A percentile compares a stretch with the other conserved stretches of the same genome.
phyloP scores from a whole-genome alignment of 2,797 vertebrate species.

The Ptychobarbus kaznakovi region DNA sequence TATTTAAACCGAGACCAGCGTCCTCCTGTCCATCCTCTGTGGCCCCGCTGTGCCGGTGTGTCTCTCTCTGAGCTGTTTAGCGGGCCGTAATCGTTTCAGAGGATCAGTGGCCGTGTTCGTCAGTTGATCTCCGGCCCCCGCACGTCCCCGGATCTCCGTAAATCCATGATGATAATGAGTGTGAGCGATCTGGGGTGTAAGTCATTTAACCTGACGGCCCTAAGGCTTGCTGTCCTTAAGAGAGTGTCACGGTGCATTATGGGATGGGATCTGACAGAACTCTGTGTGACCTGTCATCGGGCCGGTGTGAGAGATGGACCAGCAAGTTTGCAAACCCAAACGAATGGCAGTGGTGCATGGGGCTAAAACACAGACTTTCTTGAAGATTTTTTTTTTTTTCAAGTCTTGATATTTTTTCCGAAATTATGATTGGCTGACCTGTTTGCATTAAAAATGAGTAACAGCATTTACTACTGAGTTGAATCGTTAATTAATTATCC shows the following conservation, averaged over 20 bases:
- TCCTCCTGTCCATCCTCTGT: not conserved
- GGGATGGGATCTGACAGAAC: not conserved
- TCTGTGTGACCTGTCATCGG: not conserved
- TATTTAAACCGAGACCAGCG: not conserved
- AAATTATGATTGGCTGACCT: not conserved
- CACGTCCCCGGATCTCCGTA: not conserved
- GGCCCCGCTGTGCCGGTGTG: not conserved
- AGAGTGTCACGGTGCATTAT: not conserved
- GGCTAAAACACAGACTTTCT: no score
- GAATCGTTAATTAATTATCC: not conserved
- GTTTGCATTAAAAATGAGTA: not conserved
- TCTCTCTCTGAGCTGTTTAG: slow-evolving; percentile 8
- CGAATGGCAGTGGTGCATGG: not conserved
- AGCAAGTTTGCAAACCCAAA: not conserved
- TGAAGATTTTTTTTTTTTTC: no score
- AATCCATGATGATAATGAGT: slow-evolving; percentile 4
- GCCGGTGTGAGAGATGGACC: not conserved
- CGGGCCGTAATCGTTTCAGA: slow-evolving; percentile 14
- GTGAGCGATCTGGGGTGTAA: not conserved
- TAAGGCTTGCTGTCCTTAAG: not conserved
- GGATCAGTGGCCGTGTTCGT: slow-evolving; percentile 11
- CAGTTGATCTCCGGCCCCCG: not conserved
- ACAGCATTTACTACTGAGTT: not conserved
- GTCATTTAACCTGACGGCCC: slow-evolving; percentile 1
- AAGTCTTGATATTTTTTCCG: no score